phyloP scores from a whole-genome alignment of 2,113 vertebrate genomes.

The Lipotes vexillifer region DNA sequence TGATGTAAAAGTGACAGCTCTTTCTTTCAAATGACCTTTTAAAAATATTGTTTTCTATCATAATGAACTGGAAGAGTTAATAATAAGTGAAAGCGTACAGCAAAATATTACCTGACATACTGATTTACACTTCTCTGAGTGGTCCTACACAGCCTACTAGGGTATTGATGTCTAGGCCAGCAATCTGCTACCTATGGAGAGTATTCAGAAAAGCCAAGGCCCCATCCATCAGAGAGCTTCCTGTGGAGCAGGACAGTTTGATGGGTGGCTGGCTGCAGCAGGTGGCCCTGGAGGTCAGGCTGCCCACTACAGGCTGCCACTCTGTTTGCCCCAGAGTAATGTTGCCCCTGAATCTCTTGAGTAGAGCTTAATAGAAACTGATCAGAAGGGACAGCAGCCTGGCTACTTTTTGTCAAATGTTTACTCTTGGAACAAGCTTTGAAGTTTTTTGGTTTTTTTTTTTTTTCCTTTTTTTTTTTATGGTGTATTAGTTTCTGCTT shows the following conservation, averaged over 20 bases:
- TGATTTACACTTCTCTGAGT: constrained; percentile 31
- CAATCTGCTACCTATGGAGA: neutral
- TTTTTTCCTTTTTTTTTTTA: no score
- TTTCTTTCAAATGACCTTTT: neutral
- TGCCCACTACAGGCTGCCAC: neutral
- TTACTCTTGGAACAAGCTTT: neutral
- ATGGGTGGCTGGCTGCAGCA: neutral
- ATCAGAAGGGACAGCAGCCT: neutral
- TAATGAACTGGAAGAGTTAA: constrained; percentile 53
- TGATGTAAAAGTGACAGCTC: neutral
- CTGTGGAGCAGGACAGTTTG: accelerated
- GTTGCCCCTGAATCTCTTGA: accelerated
- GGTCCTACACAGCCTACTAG: neutral
- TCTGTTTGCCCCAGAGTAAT: neutral
- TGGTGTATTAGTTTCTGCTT: no score
- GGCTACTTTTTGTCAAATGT: neutral
- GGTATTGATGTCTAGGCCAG: neutral
- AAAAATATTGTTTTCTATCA: constrained; percentile 19
- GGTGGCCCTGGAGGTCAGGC: neutral
- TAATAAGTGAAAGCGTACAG: constrained; percentile 13
- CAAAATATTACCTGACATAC: neutral
- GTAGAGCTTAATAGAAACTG: neutral
- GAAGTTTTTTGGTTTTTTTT: neutral
- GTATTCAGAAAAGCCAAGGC: neutral
- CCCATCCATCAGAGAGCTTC: neutral